A percentile compares a stretch with the other conserved stretches of the same genome.
Evolutionary conservation across 1,140 invertebrate species (phyloP).

Genomic region (Acromyrmex charruanus): DNA sequence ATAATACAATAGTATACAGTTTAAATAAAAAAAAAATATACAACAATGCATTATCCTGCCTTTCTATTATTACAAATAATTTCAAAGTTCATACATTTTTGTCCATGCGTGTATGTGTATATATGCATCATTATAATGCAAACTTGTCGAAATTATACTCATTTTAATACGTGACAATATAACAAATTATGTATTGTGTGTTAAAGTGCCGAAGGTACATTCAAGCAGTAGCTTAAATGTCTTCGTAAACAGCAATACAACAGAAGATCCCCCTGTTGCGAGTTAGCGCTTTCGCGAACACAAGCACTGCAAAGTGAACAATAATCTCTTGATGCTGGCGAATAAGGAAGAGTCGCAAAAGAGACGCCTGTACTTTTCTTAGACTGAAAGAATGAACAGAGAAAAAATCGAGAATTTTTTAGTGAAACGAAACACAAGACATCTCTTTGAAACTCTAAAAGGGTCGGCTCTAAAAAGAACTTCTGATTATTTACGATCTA

Average conservation of each 20-base stretch:
- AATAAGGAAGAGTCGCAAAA: conserved; percentile 68
- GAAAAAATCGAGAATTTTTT: conserved; percentile 65
- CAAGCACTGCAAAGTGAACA: conserved; percentile 52
- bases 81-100: not conserved
- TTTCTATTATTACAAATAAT: conserved; percentile 21
- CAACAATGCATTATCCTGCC: not conserved
- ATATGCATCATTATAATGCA: not conserved
- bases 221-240: not conserved
- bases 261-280: not conserved
- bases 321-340: conserved; percentile 75
- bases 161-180: not conserved
- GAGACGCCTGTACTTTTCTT: conserved; percentile 65
- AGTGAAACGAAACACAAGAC: conserved; percentile 59
- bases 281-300: conserved; percentile 36
- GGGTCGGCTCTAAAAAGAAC: conserved; percentile 28
- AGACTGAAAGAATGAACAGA: conserved; percentile 56
- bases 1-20: not conserved
- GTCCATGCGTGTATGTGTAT: too few relatives aligned
- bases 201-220: not conserved
- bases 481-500: conserved; percentile 14
- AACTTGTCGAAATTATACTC: not conserved
- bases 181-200: conserved; percentile 12
- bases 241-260: conserved; percentile 11
- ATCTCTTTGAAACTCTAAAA: conserved; percentile 22
- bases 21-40: not conserved